Base-by-base conservation (phyloP, 2,113 vertebrate species). In the Saguinus imperator region DNA sequence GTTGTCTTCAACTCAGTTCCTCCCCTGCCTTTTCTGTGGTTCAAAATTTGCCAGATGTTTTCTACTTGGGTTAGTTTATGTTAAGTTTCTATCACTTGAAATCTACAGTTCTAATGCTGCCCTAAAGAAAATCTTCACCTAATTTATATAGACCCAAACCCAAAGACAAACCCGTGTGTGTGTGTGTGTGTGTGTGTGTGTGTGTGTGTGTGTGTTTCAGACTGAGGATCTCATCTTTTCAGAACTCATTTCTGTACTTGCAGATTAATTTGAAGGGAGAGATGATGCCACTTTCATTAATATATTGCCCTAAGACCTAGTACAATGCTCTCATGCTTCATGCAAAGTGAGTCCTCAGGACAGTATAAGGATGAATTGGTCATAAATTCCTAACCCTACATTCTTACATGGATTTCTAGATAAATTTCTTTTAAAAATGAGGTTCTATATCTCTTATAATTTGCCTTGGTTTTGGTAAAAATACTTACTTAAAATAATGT, bases 151-250 rank as follows among this genome's bases (percentile, higher is more conserved):
- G 43, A 48, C 10, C 9, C 50, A 37, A 77, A 61, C 20, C 27
- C 50, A 68, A 57, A n/a, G 40, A 57, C 6, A 81, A 29, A 8
- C 18, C 14, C 0, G 0, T n/a, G 14, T 58, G 9, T 25, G 23
- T 10, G 1, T 1, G 0, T 43, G 14, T 8, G 32, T 40, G 17
- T 58, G 23, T 25, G 57, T 10, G 1, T 1, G 0, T n/a, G 14
- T 5, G 25, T 40, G 17, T 11, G 1, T 8, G 12, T 43, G 20
- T 25, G 0, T 81, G 16, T 80, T 57, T 95, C 57, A 92, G 64
- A 58, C 1, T 17, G 21, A 61, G 35, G 9, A 11, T 16, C 89
- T 91, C 29, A 58, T 58, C 37, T n/a, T 58, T 95, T 70, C 16
- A 57, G 48, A 95, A 90, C 32, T 89, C 35, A 87, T 73, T 90